These are phyloP conservation scores for Macrotis lagotis DNA, from an alignment of 2,113 vertebrate species.

Conservation along the genomic window DNA sequence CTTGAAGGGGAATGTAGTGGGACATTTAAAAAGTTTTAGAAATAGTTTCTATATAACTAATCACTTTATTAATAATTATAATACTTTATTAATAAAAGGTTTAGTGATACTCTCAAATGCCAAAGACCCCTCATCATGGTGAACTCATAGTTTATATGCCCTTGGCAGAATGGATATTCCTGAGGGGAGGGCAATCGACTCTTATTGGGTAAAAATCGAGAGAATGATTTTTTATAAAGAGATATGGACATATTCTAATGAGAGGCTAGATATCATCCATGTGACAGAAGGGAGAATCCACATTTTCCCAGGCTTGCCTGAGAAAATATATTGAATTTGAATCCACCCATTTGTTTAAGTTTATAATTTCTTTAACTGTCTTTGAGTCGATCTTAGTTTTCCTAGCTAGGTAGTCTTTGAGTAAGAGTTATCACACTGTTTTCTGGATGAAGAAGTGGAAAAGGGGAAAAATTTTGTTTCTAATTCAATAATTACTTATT, in stretches of 20 bases:
- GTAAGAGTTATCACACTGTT: not conserved
- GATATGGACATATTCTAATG: not conserved
- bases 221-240: not conserved
- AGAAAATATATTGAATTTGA: not conserved
- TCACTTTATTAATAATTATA: not conserved
- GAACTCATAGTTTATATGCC: not conserved
- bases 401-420: not conserved
- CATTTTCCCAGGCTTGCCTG: not conserved
- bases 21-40: too few relatives aligned
- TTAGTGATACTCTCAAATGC: not conserved
- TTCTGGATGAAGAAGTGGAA: not conserved
- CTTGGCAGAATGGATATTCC: not conserved
- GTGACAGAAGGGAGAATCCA: not conserved
- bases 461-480: not conserved
- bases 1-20: too few relatives aligned
- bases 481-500: not conserved
- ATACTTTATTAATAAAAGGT: not conserved
- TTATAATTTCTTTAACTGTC: not conserved
- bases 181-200: not conserved
- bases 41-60: too few relatives aligned
- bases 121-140: not conserved
- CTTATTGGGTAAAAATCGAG: not conserved
- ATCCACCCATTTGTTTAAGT: not conserved
- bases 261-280: not conserved
- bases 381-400: not conserved